Evolutionary conservation across 2,113 vertebrate genomes (phyloP).

Genomic region (Phasianus colchicus): DNA sequence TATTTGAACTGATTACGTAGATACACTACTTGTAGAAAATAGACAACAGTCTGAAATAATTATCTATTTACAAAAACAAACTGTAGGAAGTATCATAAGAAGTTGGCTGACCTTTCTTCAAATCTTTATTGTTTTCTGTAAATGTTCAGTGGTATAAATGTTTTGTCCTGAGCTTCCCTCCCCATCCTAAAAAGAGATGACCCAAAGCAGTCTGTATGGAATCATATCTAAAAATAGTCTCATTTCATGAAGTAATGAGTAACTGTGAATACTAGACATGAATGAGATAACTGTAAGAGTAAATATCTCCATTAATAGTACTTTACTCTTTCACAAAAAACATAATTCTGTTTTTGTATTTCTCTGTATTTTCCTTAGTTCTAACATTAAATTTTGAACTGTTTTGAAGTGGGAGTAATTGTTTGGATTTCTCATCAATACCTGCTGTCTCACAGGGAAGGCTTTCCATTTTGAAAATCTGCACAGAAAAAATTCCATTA

Average conservation of each 20-base stretch:
- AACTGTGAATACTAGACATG: neutral
- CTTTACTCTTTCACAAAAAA: neutral
- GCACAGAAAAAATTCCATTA: slow-evolving; percentile 83
- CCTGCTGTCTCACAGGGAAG: slow-evolving; percentile 79
- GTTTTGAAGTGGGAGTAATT: neutral
- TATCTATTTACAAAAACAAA: neutral
- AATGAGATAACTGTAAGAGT: neutral
- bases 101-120: neutral
- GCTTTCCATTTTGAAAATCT: slow-evolving; percentile 86
- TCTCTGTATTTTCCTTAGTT: neutral
- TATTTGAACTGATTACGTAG: neutral
- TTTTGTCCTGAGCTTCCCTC: neutral
- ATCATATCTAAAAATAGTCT: neutral
- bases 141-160: neutral
- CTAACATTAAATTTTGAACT: neutral
- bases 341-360: neutral
- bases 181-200: neutral
- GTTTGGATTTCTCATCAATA: neutral
- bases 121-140: neutral
- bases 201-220: neutral
- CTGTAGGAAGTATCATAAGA: neutral
- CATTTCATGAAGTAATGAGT: neutral
- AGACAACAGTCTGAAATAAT: neutral
- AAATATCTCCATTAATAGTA: neutral
- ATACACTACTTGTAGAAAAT: neutral